Evolutionary conservation across 1,140 invertebrate species (phyloP).

Genomic region (Leguminivora glycinivorella): DNA sequence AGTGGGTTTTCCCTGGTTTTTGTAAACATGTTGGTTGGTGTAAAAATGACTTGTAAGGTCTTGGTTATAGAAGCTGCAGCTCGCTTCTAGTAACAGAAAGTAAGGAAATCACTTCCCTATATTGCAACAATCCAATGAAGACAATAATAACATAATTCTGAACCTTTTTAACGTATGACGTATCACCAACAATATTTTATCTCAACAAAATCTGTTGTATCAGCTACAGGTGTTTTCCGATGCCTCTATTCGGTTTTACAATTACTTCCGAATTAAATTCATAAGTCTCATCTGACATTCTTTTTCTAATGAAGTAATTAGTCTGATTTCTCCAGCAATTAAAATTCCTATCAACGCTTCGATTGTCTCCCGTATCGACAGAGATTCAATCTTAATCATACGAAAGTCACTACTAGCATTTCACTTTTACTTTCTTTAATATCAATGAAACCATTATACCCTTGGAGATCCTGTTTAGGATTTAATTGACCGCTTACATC

Average conservation of each 20-base stretch:
- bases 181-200: background rate
- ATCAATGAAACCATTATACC: slow-evolving; percentile 2
- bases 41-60: background rate
- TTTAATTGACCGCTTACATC: background rate
- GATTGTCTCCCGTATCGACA: slow-evolving; percentile 33
- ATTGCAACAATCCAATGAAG: no score
- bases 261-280: slow-evolving; percentile 8
- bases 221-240: slow-evolving; percentile 1
- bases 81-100: background rate
- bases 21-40: slow-evolving; percentile 17
- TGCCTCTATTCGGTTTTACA: background rate
- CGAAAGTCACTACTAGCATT: slow-evolving; percentile 14
- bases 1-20: slow-evolving; percentile 35
- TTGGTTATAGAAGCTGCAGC: background rate
- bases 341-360: slow-evolving; percentile 46
- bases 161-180: no score
- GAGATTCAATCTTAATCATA: background rate
- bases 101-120: no score
- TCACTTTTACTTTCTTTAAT: slow-evolving; percentile 19
- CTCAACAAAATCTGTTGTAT: slow-evolving; percentile 18
- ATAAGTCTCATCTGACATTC: background rate
- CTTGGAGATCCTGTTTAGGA: background rate
- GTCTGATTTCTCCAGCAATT: slow-evolving; percentile 37
- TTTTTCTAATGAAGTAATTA: slow-evolving; percentile 16
- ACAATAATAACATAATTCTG: no score